These are phyloP conservation scores for Protodeltote pygarga DNA, from an alignment of 2,888 invertebrate species.

Conservation along the genomic window DNA sequence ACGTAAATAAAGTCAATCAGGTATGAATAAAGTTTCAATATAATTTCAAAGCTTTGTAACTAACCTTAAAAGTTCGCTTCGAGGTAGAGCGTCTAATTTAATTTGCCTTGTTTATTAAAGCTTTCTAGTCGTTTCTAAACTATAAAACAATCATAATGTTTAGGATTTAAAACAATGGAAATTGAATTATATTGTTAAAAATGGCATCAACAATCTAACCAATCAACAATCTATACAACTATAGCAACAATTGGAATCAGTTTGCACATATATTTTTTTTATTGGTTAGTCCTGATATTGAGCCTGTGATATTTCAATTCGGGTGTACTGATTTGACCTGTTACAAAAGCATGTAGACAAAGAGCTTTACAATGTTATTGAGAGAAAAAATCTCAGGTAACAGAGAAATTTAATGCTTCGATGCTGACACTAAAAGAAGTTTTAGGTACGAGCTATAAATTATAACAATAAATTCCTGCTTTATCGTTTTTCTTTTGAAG, in stretches of 20 bases:
- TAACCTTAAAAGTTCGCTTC: conserved; percentile 8
- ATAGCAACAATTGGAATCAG: no score
- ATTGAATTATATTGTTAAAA: neutral
- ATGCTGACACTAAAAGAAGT: conserved; percentile 22
- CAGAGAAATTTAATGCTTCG: conserved; percentile 6
- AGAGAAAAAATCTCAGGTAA: conserved; percentile 7
- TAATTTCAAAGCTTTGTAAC: conserved; percentile 13
- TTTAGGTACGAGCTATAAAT: conserved; percentile 30
- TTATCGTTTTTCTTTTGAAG: conserved; percentile 44
- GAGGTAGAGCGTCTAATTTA: conserved; percentile 15
- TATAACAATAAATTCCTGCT: conserved; percentile 38
- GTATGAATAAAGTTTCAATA: conserved; percentile 7
- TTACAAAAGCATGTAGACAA: neutral
- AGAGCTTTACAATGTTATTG: conserved; percentile 1
- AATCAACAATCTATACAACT: no score
- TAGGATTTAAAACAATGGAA: no score
- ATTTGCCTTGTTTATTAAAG: conserved; percentile 12
- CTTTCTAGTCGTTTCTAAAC: neutral
- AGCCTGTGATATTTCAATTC: no score
- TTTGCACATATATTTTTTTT: no score
- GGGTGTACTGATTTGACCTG: no score
- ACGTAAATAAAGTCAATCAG: neutral
- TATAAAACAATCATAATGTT: conserved; percentile 5
- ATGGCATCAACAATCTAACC: no score
- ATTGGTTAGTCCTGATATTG: no score